Percentiles rank a stretch among this genome's conserved stretches.
phyloP scores from a whole-genome alignment of 1,140 invertebrate genomes.

The Drosophila ironensis region DNA sequence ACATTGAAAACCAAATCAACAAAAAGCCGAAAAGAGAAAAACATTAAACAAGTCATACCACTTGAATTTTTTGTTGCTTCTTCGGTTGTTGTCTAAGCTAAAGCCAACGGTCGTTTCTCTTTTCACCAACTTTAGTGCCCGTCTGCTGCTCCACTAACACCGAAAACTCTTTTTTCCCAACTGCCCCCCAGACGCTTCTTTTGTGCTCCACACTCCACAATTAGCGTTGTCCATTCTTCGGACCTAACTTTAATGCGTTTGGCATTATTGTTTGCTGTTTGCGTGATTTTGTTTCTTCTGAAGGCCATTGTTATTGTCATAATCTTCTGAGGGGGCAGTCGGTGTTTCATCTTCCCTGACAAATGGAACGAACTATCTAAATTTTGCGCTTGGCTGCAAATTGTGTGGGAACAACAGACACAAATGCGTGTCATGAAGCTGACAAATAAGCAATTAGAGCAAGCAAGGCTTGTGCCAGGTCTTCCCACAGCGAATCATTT shows the following conservation, averaged over 20 bases:
- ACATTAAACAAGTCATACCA: constrained; percentile 23
- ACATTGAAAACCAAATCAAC: constrained; percentile 31
- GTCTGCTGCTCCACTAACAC: constrained; percentile 49
- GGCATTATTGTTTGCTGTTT: constrained; percentile 40
- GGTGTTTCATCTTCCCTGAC: constrained; percentile 21
- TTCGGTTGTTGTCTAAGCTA: constrained; percentile 23
- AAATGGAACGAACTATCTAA: constrained; percentile 45
- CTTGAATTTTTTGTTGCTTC: background rate
- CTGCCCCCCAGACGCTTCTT: background rate
- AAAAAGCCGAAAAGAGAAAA: constrained; percentile 20
- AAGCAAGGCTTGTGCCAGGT: too few species aligned
- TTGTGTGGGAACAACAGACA: constrained; percentile 21
- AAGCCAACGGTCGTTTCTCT: constrained; percentile 15
- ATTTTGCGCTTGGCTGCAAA: constrained; percentile 30
- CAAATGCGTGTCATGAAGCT: background rate
- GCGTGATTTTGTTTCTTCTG: background rate
- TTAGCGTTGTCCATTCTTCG: constrained; percentile 40
- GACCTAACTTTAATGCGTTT: constrained; percentile 40
- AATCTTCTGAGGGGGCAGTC: constrained; percentile 15
- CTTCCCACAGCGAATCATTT: too few species aligned
- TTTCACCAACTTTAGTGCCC: constrained; percentile 28
- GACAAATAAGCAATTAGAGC: background rate
- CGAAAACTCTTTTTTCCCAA: constrained; percentile 24
- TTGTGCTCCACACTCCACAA: constrained; percentile 39
- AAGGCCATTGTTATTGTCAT: constrained; percentile 23